A percentile compares a stretch with the other conserved stretches of the same genome.
phyloP scores from a whole-genome alignment of 2,113 vertebrate genomes.

The Tragelaphus scriptus region DNA sequence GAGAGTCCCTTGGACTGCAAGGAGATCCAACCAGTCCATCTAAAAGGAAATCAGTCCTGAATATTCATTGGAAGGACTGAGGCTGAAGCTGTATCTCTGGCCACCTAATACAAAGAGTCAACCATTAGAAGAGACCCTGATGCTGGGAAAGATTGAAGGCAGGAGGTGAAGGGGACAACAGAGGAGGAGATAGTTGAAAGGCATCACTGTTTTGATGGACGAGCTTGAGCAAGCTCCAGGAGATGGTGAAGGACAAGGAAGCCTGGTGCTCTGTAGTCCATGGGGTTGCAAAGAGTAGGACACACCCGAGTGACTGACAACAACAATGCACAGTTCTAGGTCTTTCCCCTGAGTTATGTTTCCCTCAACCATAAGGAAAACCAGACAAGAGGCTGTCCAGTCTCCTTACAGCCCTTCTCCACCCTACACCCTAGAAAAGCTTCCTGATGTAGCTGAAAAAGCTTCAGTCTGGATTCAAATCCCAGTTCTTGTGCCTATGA shows the following conservation, averaged over 20 bases:
- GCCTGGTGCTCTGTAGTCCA: not conserved
- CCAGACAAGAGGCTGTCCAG: not conserved
- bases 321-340: not conserved
- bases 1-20: not conserved
- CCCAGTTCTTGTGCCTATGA: not conserved
- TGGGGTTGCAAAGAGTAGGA: not conserved
- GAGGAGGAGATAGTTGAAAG: not conserved
- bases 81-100: not conserved
- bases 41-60: not conserved
- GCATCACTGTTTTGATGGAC: not conserved
- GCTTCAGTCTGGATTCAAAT: not conserved
- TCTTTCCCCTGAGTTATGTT: not conserved
- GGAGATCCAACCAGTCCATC: not conserved
- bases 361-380: not conserved
- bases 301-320: not conserved
- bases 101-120: not conserved
- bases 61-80: not conserved
- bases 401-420: not conserved
- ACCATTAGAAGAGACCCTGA: not conserved
- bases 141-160: not conserved
- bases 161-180: not conserved
- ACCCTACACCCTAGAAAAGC: not conserved
- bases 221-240: not conserved
- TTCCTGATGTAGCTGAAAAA: not conserved
- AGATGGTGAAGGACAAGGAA: not conserved